Base-by-base conservation (phyloP, 2,888 invertebrate genomes). In the Caenorhabditis virilis region DNA sequence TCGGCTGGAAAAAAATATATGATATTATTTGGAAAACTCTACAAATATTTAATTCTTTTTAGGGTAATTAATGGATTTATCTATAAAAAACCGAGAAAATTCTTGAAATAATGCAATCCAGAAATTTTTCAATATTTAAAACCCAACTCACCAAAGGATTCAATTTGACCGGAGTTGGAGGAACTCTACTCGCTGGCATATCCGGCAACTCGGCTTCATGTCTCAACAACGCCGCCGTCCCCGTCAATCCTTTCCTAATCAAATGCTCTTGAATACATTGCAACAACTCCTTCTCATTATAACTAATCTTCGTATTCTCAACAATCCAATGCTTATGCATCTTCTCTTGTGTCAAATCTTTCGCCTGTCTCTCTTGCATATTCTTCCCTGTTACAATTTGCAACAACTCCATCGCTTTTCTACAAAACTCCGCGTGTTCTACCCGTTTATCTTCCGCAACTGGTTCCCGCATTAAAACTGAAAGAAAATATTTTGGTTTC, bases 381-480 rank as follows among this genome's bases (percentile, higher is more conserved):
- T 54, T 59, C 43, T 64, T 68, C 33, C 79, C 72, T 7, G 76
- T 76, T n/a, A 81, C 77, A 6, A 61, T 52, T 84, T 94, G 93
- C 62, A 98, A 87, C 36, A 98, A 85, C 79, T 93, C 91, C 13
- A 92, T 85, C 0, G 94, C 95, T 84, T 93, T 92, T 82, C 92
- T 92, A 85, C 95, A 95, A 84, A 98, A 98, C 85, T 90, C 89
- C 0, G 93, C 91, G 85, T 98, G 97, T 79, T 95, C 95, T 72
- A 91, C 90, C 0, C 94, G 88, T 84, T 94, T 95, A 85, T 98
- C 97, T 86, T 95, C 94, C 0, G 95, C 87, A 64, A 98, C 92
- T 13, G 97, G 97, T 85, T 95, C 95, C 53, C 92, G 90, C 92
- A 95, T 95, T 54, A 97, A 85, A 71, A 88, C 91, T 91, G 86